phyloP scores from a whole-genome alignment of 2,888 invertebrate species.

The Didymodactylos carnosus region DNA sequence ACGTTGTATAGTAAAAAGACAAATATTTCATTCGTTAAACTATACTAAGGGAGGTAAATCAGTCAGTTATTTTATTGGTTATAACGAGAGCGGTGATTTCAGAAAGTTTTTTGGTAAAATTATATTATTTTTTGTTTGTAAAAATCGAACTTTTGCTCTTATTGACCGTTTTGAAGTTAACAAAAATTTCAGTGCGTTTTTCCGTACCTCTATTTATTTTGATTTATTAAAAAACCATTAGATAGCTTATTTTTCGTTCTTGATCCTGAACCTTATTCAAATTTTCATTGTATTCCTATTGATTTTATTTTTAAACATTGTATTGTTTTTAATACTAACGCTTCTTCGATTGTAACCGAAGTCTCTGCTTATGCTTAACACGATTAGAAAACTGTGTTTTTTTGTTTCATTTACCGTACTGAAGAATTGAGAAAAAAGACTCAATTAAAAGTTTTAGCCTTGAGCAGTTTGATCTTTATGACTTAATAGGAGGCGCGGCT shows the following conservation, averaged over 20 bases:
- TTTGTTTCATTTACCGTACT: too few species aligned
- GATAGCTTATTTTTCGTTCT: background rate
- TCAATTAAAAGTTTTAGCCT: too few species aligned
- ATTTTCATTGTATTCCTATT: background rate
- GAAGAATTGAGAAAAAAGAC: too few species aligned
- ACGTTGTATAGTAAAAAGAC: background rate
- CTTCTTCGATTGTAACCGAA: background rate
- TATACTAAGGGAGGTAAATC: background rate
- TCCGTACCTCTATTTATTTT: background rate
- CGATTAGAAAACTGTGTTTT: background rate
- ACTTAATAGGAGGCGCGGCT: too few species aligned
- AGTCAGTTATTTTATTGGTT: background rate
- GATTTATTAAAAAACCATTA: background rate
- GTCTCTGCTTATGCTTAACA: background rate
- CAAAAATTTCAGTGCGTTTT: background rate
- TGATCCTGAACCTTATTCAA: background rate
- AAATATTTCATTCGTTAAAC: background rate
- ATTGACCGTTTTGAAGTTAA: background rate
- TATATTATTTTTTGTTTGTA: background rate
- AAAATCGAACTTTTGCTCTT: background rate
- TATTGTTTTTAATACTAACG: background rate
- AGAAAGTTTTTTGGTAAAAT: background rate
- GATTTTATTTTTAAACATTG: background rate
- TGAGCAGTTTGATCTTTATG: too few species aligned
- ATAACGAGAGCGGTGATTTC: background rate